Conservation (phyloP, 2,797 vertebrate species). For the Synaphobranchus kaupii region DNA sequence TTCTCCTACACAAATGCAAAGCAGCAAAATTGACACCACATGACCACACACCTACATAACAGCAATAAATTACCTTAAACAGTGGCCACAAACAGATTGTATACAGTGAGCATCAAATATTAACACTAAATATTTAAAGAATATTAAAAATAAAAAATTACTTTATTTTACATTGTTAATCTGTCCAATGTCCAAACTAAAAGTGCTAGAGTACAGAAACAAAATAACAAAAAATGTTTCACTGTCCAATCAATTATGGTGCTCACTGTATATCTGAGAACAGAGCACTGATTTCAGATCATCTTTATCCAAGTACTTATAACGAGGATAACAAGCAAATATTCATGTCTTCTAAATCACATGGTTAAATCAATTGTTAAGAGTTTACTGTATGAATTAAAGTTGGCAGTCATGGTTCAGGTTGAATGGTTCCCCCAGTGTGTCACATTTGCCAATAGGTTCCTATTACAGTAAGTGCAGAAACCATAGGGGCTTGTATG, state of each 20-base stretch:
- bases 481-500: slow-evolving; percentile 30
- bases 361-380: neutral
- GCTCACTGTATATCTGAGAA: neutral
- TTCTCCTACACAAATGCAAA: slow-evolving; percentile 26
- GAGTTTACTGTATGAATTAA: neutral
- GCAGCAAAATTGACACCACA: neutral
- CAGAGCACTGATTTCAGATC: neutral
- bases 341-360: neutral
- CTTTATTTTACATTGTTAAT: too few species aligned
- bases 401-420: neutral
- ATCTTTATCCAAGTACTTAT: neutral
- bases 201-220: too few species aligned
- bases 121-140: too few species aligned
- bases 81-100: neutral
- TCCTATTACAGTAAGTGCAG: slow-evolving; percentile 46
- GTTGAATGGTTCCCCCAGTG: neutral
- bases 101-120: too few species aligned
- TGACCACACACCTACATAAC: neutral
- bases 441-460: neutral
- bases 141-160: too few species aligned
- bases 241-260: too few species aligned
- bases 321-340: neutral
- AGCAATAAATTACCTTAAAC: neutral
- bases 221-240: too few species aligned
- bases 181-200: too few species aligned